These are phyloP conservation scores for Sitta carolinensis DNA, from an alignment of 2,797 vertebrate genomes.

Conservation along the genomic window DNA sequence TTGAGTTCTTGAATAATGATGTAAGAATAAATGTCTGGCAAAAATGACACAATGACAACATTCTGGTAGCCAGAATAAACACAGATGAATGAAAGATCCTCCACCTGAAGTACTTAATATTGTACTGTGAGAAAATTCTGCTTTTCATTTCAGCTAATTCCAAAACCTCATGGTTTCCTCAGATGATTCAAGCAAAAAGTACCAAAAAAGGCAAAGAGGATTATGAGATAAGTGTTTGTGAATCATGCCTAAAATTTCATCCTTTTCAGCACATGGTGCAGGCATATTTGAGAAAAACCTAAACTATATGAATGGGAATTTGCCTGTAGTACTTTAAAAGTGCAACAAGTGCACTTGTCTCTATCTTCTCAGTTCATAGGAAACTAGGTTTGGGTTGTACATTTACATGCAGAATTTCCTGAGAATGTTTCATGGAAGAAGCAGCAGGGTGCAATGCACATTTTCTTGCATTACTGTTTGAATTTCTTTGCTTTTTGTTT, in stretches of 20 bases:
- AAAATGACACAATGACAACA: neutral
- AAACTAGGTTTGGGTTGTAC: neutral
- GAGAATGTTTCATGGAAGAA: neutral
- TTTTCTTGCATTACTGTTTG: neutral
- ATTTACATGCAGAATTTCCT: neutral
- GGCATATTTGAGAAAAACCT: neutral
- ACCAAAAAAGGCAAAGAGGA: neutral
- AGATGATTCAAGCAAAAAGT: neutral
- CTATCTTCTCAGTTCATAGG: neutral
- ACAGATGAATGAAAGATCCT: neutral
- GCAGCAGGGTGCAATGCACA: neutral
- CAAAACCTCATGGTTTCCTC: neutral
- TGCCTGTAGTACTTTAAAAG: neutral
- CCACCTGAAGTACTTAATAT: neutral
- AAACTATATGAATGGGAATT: neutral
- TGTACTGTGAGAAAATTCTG: neutral
- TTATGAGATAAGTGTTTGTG: neutral
- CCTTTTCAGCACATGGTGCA: neutral
- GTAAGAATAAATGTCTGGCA: neutral
- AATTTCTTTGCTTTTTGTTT: neutral
- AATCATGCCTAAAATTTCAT: neutral
- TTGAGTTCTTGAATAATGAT: slow-evolving; percentile 5
- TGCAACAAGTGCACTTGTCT: neutral
- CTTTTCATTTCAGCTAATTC: neutral
- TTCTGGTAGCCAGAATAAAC: neutral